These are phyloP conservation scores for Nothoprocta perdicaria DNA, from an alignment of 2,113 vertebrate genomes.

Conservation along the genomic window DNA sequence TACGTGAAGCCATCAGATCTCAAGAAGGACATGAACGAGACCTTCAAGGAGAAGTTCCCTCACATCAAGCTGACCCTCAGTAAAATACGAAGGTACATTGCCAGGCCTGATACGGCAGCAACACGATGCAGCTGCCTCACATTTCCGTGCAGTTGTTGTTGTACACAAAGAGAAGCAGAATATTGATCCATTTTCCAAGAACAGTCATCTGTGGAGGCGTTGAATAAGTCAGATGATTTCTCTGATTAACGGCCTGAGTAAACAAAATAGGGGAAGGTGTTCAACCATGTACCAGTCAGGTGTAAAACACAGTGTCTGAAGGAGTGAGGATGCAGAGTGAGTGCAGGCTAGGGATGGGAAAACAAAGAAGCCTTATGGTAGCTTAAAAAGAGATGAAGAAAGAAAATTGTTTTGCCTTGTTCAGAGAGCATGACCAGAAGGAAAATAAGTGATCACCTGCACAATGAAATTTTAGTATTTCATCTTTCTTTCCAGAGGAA, in stretches of 20 bases:
- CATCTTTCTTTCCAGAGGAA: neutral
- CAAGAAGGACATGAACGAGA: constrained; percentile 99
- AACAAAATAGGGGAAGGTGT: neutral
- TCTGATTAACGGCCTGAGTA: neutral
- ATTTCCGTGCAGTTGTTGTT: neutral
- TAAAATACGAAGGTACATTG: constrained; percentile 92
- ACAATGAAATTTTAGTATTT: neutral
- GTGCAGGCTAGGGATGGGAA: neutral
- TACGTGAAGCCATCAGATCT: constrained; percentile 98
- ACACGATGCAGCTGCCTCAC: neutral
- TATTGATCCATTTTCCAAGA: neutral
- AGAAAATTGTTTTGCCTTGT: neutral
- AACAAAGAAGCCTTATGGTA: neutral
- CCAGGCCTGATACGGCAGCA: neutral
- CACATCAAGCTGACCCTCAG: constrained; percentile 96
- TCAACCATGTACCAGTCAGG: fast-evolving
- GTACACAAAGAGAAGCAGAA: neutral
- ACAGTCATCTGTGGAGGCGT: neutral
- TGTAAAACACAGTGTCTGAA: neutral
- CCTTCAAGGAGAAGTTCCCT: constrained; percentile 98
- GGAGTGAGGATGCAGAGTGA: neutral
- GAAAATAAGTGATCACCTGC: neutral
- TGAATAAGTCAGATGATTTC: neutral
- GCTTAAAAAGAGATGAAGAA: neutral
- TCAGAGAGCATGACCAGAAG: neutral